Percentiles rank a stretch among this genome's conserved stretches.
These are phyloP conservation scores for Hippopotamus amphibius DNA, from an alignment of 2,113 vertebrate genomes.

Conservation along the genomic window DNA sequence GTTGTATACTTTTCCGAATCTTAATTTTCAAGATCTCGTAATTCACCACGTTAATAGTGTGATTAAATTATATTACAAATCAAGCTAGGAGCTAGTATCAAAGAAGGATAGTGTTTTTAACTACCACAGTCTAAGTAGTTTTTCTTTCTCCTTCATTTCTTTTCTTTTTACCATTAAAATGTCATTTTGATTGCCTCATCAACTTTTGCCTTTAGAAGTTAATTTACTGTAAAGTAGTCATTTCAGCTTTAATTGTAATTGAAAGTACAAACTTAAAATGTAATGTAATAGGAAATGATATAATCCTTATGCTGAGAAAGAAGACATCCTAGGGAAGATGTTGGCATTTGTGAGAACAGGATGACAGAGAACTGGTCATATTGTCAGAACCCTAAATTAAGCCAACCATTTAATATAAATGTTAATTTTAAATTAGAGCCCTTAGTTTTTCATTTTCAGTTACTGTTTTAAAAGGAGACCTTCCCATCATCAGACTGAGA, in stretches of 20 bases:
- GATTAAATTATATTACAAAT: neutral
- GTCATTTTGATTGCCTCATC: neutral
- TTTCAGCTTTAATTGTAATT: slow-evolving; percentile 53
- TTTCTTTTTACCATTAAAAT: slow-evolving; percentile 6
- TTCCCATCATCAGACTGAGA: slow-evolving; percentile 44
- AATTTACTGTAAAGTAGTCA: neutral
- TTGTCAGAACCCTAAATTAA: neutral
- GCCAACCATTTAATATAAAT: neutral
- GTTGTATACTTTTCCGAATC: neutral
- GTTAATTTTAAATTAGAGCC: slow-evolving; percentile 36
- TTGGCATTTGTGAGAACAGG: neutral
- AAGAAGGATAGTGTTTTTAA: neutral
- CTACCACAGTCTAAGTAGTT: neutral
- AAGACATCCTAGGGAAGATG: neutral
- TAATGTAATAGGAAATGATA: neutral
- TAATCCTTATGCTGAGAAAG: neutral
- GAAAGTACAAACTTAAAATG: slow-evolving; percentile 36
- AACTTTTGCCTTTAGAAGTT: slow-evolving; percentile 29
- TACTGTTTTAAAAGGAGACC: slow-evolving; percentile 16
- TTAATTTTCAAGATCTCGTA: slow-evolving; percentile 37
- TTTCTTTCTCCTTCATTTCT: neutral
- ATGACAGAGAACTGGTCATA: neutral
- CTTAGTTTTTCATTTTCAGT: slow-evolving; percentile 41
- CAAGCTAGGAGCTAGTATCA: neutral
- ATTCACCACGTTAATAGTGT: neutral